A percentile compares a stretch with the other conserved stretches of the same genome.
Conservation (phyloP, 2,797 vertebrate genomes). For the Poeciliopsis turneri region DNA sequence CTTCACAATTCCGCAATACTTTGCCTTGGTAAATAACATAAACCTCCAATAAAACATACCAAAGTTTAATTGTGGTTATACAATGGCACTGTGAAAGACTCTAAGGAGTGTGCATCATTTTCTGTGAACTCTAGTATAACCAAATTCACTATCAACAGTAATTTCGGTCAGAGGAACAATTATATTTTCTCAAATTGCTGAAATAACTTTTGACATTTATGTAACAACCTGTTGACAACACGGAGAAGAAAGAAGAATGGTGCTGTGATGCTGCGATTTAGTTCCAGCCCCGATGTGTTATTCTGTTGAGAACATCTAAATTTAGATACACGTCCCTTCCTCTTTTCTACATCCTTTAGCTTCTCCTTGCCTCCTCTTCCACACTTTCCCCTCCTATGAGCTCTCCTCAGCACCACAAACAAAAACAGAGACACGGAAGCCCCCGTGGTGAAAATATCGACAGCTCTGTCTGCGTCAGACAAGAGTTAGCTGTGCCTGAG, state of each 20-base stretch:
- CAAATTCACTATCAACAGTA: not conserved
- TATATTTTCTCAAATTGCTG: not conserved
- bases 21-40: not conserved
- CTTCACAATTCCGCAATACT: not conserved
- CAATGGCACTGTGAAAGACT: not conserved
- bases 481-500: conserved; percentile 67
- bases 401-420: conserved; percentile 50
- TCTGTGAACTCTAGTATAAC: not conserved
- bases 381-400: conserved; percentile 50
- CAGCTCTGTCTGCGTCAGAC: conserved; percentile 58
- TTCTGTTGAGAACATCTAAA: conserved; percentile 74
- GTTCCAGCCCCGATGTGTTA: conserved; percentile 59
- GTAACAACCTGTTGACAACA: conserved; percentile 19
- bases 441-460: conserved; percentile 64
- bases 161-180: not conserved
- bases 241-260: conserved; percentile 17
- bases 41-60: not conserved
- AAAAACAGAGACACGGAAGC: conserved; percentile 48
- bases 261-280: conserved; percentile 50
- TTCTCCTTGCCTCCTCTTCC: conserved; percentile 44
- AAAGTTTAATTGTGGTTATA: not conserved
- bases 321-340: conserved; percentile 69
- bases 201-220: not conserved
- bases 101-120: not conserved
- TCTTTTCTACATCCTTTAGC: conserved; percentile 52